Percentiles rank a stretch among this genome's conserved stretches.
Conservation (phyloP, 2,888 invertebrate species). For the Ophraella communa region DNA sequence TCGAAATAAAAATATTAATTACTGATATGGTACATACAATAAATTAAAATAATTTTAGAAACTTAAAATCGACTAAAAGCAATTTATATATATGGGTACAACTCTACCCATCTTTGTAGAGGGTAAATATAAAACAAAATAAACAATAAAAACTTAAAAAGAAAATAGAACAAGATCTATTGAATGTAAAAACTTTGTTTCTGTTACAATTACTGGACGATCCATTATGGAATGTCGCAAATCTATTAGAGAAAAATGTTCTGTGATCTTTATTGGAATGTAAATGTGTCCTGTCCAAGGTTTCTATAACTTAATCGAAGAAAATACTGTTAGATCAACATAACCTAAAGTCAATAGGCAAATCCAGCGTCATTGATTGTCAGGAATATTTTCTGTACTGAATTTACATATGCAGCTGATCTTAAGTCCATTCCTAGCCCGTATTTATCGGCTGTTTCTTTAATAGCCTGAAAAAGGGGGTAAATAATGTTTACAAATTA, state of each 20-base stretch:
- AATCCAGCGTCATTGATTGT: constrained; percentile 91
- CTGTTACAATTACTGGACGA: too few species aligned
- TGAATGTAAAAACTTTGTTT: neutral
- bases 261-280: neutral
- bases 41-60: constrained; percentile 5
- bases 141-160: neutral
- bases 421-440: constrained; percentile 90
- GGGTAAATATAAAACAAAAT: neutral
- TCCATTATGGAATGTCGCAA: neutral
- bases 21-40: constrained; percentile 14
- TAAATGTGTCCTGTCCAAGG: neutral
- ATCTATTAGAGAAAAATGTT: neutral
- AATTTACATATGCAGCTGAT: constrained; percentile 95
- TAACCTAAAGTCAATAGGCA: constrained; percentile 29
- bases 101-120: neutral
- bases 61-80: neutral
- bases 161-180: neutral
- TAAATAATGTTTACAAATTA: neutral
- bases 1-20: constrained; percentile 17
- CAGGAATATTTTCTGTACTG: constrained; percentile 95
- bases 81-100: neutral
- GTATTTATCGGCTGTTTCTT: constrained; percentile 90
- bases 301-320: too few species aligned
- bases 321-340: neutral
- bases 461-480: constrained; percentile 76